Percentiles rank a stretch among this genome's conserved stretches.
These are phyloP conservation scores for Oreonectes daqikongensis DNA, from an alignment of 2,797 vertebrate species.

Conservation along the genomic window DNA sequence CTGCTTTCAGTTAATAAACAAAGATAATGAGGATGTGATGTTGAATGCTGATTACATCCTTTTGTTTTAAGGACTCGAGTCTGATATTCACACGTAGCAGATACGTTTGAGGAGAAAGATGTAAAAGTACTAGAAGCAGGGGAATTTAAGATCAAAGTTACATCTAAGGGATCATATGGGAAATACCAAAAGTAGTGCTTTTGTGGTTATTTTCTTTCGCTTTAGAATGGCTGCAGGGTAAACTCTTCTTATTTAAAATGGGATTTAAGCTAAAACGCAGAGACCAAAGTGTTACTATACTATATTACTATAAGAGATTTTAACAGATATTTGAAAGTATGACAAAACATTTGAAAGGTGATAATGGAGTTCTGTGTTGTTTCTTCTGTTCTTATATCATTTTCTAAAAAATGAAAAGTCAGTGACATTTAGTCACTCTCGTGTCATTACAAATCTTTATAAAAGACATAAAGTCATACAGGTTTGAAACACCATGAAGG, in stretches of 20 bases:
- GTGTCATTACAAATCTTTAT: background rate
- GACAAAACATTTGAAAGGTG: background rate
- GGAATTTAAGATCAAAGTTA: slow-evolving; percentile 13
- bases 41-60: slow-evolving; percentile 27
- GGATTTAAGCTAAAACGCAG: background rate
- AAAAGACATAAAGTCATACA: background rate
- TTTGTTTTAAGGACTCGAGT: slow-evolving; percentile 19
- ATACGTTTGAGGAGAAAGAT: background rate
- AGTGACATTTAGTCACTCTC: background rate
- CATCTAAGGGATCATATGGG: slow-evolving; percentile 10
- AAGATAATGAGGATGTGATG: background rate
- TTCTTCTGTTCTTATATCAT: background rate
- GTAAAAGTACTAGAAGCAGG: background rate
- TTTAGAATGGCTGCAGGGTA: background rate
- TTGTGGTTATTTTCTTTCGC: background rate
- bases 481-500: background rate
- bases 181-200: slow-evolving; percentile 15
- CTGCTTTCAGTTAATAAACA: slow-evolving; percentile 44
- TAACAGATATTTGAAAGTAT: background rate
- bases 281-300: background rate
- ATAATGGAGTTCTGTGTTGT: background rate
- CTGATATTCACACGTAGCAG: slow-evolving; percentile 28
- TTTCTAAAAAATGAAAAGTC: background rate
- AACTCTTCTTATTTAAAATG: background rate
- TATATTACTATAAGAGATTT: background rate